Conservation (phyloP, 2,888 invertebrate species). For the Eupithecia exiguata region DNA sequence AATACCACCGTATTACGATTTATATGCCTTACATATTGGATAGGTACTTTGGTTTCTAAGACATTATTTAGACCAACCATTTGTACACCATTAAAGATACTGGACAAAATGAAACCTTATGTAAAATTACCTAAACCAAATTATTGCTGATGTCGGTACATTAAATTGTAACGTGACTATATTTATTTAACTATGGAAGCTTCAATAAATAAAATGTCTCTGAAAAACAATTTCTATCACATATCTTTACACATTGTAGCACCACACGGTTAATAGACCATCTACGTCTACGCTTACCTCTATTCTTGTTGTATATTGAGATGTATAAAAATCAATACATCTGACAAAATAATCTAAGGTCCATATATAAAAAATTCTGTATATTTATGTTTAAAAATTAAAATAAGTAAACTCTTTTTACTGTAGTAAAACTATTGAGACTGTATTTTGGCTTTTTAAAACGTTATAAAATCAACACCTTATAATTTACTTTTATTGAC, state of each 20-base stretch:
- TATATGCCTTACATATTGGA: constrained; percentile 57
- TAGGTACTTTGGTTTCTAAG: constrained; percentile 72
- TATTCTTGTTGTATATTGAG: constrained; percentile 82
- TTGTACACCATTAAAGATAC: constrained; percentile 56
- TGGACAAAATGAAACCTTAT: constrained; percentile 68
- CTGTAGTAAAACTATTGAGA: constrained; percentile 75
- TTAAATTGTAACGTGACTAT: constrained; percentile 69
- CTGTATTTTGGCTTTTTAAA: constrained; percentile 78
- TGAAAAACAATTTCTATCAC: constrained; percentile 83
- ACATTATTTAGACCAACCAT: constrained; percentile 64
- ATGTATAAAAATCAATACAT: constrained; percentile 83
- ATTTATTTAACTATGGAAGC: constrained; percentile 78
- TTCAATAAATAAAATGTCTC: constrained; percentile 83
- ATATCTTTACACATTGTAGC: constrained; percentile 83
- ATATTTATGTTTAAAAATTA: constrained; percentile 82
- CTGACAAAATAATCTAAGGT: constrained; percentile 82
- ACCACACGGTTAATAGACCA: constrained; percentile 83
- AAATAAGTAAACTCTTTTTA: constrained; percentile 75
- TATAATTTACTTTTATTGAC: constrained; percentile 75
- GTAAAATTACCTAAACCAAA: constrained; percentile 68
- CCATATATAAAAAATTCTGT: constrained; percentile 82
- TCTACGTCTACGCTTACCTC: constrained; percentile 80
- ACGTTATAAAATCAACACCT: constrained; percentile 73
- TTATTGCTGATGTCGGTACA: constrained; percentile 74
- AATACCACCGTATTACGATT: constrained; percentile 55